These are phyloP conservation scores for Chymomyza fuscimana DNA, from an alignment of 2,888 invertebrate genomes.

Conservation along the genomic window DNA sequence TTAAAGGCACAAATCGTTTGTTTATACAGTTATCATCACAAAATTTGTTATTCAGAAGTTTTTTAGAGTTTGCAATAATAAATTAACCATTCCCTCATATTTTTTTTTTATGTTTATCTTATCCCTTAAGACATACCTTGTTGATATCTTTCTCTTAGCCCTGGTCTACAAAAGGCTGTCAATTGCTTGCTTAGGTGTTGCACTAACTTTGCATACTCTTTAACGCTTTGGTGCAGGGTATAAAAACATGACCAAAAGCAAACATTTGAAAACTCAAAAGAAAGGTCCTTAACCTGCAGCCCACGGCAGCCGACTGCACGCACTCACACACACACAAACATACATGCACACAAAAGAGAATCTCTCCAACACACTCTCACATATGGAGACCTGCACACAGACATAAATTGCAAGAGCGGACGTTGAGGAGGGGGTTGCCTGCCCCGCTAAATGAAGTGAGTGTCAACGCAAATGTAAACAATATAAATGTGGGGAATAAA, in stretches of 20 bases:
- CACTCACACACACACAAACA: not conserved
- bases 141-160: no score
- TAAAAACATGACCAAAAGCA: slow-evolving; percentile 48
- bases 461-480: slow-evolving; percentile 68
- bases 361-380: slow-evolving; percentile 3
- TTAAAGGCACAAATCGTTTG: no score
- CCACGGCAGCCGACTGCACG: slow-evolving; percentile 38
- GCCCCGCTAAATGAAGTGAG: slow-evolving; percentile 64
- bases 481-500: slow-evolving; percentile 31
- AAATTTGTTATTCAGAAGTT: no score
- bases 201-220: no score
- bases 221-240: no score
- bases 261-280: slow-evolving; percentile 67
- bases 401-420: not conserved
- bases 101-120: no score
- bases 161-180: no score
- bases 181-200: no score
- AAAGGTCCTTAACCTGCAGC: slow-evolving; percentile 71
- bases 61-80: no score
- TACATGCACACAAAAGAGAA: slow-evolving; percentile 4
- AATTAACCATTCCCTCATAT: no score
- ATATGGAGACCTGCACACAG: slow-evolving; percentile 14
- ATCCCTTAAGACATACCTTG: no score
- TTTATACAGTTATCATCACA: no score
- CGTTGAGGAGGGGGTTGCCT: slow-evolving; percentile 22